Evolutionary conservation across 2,113 vertebrate genomes (phyloP).

Genomic region (Madoqua kirkii): DNA sequence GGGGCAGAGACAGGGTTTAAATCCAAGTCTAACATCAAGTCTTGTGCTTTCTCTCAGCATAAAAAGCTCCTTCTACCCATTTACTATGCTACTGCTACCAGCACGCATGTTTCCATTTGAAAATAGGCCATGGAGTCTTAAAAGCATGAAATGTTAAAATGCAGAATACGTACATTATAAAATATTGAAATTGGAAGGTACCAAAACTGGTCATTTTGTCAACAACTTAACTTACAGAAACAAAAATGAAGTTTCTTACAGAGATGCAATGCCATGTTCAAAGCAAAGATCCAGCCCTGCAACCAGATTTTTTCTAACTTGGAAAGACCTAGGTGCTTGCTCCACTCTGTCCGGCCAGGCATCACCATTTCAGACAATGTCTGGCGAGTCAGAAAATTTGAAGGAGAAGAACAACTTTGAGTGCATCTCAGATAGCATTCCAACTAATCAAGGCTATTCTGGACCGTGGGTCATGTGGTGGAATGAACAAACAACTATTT

Average conservation of each 20-base stretch:
- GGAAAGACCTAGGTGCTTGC: neutral
- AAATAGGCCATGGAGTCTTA: neutral
- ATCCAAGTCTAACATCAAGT: neutral
- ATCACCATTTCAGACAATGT: neutral
- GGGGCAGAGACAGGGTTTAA: neutral
- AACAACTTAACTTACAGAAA: neutral
- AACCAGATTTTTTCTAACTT: neutral
- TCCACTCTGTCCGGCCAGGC: neutral
- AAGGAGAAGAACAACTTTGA: neutral
- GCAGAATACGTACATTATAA: neutral
- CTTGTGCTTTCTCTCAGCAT: neutral
- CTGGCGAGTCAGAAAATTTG: neutral
- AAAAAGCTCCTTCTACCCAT: neutral
- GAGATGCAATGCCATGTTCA: neutral
- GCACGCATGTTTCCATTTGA: neutral
- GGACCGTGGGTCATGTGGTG: neutral
- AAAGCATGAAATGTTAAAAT: neutral
- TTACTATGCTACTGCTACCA: neutral
- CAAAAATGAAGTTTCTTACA: neutral
- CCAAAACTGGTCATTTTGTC: neutral
- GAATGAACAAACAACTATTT: neutral
- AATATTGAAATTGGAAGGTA: neutral
- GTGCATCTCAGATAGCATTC: neutral
- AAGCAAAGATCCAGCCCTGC: neutral
- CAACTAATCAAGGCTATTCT: neutral